Evolutionary conservation across 2,113 vertebrate genomes (phyloP), one percentile per base, ranked within the genome.

Genomic region (Rhinolophus sinicus): DNA sequence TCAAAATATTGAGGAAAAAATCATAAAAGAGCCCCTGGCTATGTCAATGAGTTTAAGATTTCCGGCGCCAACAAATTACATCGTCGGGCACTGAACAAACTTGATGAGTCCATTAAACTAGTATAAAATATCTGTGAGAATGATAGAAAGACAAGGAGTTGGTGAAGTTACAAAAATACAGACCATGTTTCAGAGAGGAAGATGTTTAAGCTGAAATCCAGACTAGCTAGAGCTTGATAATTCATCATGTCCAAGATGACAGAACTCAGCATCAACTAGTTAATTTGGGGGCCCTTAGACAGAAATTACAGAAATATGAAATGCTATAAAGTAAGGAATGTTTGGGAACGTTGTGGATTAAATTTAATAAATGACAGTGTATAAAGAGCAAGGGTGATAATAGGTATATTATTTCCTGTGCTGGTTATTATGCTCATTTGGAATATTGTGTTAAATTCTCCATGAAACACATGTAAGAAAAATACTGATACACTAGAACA

Each of bases 71-170:
- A 62, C 56, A 92, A 87, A 92, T 95, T 78, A 52, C 44, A 58
- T 84, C 73, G 75, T 58, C 84, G 54, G 35, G 69, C 69, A 94
- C 30, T 28, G 62, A 90, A 78, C 28, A 58, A 92, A 87, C 40
- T 92, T 83, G 40, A 95, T 69, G 13, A 94, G 30, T 83, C 92
- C 80, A 96, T 95, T 95, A 94, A 94, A 89, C 9, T 64, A 89
- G 35, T 58, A 28, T 40, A 64, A 95, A 84, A 56, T 75, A 94
- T 83, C 21, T 83, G 3, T 93, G 88, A 94, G 50, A 90, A 80
- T 56, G 35, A 90, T 38, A 5, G 10, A 26, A 94, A 8, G 22
- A 69, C 70, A 91, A 84, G 8, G 11, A 19, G 16, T 28, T 44
- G 5, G 19, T 26, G 54, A 92, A 85, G 72, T 70, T n/a, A 18